Base-by-base conservation (phyloP, 2,113 vertebrate genomes). In the Chiloscyllium plagiosum region DNA sequence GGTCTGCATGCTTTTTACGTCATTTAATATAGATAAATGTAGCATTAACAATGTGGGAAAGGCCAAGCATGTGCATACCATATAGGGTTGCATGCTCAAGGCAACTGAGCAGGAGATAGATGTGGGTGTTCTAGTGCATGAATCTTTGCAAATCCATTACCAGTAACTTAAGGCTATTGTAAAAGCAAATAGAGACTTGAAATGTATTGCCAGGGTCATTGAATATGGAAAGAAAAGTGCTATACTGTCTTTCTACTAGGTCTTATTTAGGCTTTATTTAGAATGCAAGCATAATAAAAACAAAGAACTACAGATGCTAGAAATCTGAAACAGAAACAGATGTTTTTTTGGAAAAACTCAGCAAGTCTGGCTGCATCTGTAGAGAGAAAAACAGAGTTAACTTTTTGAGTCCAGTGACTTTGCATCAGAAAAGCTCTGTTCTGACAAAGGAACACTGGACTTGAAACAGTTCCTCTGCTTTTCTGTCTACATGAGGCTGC, bases 1-100 rank as follows among this genome's bases (percentile, higher is more conserved):
- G 50, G 50, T 50, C 50, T 33, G 42, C 47, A 8, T 87, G 47
- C 12, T 22, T 22, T 47, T 26, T 13, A 5, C 52, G 50, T 50
- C 86, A 89, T 89, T 56, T 89, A 29, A 89, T 56, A 56, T 56
- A 89, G 47, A 89, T 89, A 56, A 52, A 87, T 50, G 85, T 87
- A 24, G 19, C 26, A 13, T 26, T 87, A 89, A 26, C 47, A 89
- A 89, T 24, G 10, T 89, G 47, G 47, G 26, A 29, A 89, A 50
- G 5, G 50, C 6, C 26, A 89, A 89, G 50, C 86, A 89, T 56
- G 8, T 89, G 8, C 52, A 56, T 8, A 89, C 86, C 6, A 52
- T 83, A 26, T 52, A 24, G 20, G 47, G 47, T 87, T 87, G 19
- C 85, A 56, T 52, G 42, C 86, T 89, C 47, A 89, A 89, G 86